phyloP scores from a whole-genome alignment of 1,140 invertebrate species.

The Drosophila pectinifera region DNA sequence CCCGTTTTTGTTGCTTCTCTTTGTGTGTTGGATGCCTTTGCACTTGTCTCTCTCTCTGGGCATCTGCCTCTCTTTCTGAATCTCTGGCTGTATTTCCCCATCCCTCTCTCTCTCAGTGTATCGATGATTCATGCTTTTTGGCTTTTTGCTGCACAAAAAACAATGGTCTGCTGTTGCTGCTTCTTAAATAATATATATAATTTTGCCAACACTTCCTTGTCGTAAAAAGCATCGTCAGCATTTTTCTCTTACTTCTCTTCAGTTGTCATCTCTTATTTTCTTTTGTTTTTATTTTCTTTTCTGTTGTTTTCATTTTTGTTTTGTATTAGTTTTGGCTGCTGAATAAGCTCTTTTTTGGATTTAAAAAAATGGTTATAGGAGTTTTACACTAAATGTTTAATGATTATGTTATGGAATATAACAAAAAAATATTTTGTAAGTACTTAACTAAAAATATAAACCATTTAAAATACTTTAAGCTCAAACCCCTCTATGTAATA shows the following conservation, averaged over 20 bases:
- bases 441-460: neutral
- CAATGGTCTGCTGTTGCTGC: slow-evolving; percentile 50
- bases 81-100: slow-evolving; percentile 5
- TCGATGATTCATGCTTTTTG: slow-evolving; percentile 76
- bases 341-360: neutral
- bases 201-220: slow-evolving; percentile 51
- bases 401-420: neutral
- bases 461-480: neutral
- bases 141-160: slow-evolving; percentile 60
- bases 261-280: neutral
- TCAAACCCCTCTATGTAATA: neutral
- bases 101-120: neutral
- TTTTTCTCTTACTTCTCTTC: slow-evolving; percentile 12
- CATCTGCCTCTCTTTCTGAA: neutral
- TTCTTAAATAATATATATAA: slow-evolving; percentile 55
- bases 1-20: slow-evolving; percentile 28
- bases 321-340: slow-evolving; percentile 4
- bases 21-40: slow-evolving; percentile 60
- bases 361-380: neutral
- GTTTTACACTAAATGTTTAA: neutral
- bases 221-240: slow-evolving; percentile 18
- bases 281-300: slow-evolving; percentile 48
- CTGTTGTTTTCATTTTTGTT: slow-evolving; percentile 14
- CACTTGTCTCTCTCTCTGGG: slow-evolving; percentile 25
- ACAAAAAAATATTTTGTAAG: neutral